Base-by-base conservation (phyloP, 2,113 vertebrate genomes). In the Cyprinodon brontotheroides region DNA sequence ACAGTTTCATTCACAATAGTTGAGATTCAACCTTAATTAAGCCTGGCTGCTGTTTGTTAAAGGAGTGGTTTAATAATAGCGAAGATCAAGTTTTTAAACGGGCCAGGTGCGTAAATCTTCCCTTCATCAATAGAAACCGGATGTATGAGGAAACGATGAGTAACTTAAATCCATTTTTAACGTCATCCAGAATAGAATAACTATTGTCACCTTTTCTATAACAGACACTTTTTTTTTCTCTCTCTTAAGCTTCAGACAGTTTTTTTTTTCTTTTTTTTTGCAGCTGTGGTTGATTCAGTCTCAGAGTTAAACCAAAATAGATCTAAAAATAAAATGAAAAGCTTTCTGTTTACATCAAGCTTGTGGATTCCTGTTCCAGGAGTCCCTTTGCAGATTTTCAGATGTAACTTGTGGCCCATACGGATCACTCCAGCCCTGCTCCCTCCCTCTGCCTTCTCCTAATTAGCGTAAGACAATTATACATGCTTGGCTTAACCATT, bases 391-490 rank as follows among this genome's bases (percentile, higher is more conserved):
- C 47, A 53, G 72, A 65, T 70, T 85, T 84, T 85, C 68, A 86
- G 87, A 66, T 38, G 75, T 80, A 78, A 90, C 87, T 89, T 72
- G 45, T 90, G 80, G 81, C 74, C 85, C 79, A 75, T 63, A 68
- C 76, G 79, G 80, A 86, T 71, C 48, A 41, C 45, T 57, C 36
- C 79, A 57, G 53, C 70, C 84, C 77, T 67, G 75, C 47, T 61
- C 14, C 41, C 36, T 66, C 29, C 69, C 40, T 43, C 68, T 65
- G 64, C 77, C 81, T 68, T 43, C 67, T 78, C 90, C 87, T 94
- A 94, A 94, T 95, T 95, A 94, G 93, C 91, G 92, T 91, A 92
- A 91, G 88, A 93, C 92, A 94, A 94, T 94, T 95, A 94, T 90
- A 92, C 92, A 94, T 91, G 93, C 94, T 93, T 94, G 93, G 91